phyloP scores from a whole-genome alignment of 2,888 invertebrate species.

The Brenthis daphne region DNA sequence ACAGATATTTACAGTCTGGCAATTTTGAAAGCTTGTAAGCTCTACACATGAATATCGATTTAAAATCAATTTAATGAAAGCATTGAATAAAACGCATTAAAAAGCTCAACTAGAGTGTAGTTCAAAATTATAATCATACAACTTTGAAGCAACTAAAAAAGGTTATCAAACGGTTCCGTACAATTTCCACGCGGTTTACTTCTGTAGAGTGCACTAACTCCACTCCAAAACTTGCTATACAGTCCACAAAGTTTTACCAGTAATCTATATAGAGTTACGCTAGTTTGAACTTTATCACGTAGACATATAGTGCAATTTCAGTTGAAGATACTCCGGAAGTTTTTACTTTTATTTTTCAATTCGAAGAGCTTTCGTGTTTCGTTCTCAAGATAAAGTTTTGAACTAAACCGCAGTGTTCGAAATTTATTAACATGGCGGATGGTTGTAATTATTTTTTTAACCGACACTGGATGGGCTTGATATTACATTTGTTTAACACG shows the following conservation, averaged over 20 bases:
- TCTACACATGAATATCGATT: too few species aligned
- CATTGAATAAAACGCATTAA: constrained; percentile 14
- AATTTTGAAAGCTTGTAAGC: too few species aligned
- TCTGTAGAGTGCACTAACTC: constrained; percentile 44
- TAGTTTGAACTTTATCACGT: constrained; percentile 17
- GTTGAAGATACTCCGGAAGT: constrained; percentile 1
- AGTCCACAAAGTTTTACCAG: constrained; percentile 29
- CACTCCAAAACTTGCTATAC: constrained; percentile 33
- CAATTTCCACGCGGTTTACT: constrained; percentile 43
- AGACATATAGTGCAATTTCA: constrained; percentile 23
- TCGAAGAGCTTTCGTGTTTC: constrained; percentile 31
- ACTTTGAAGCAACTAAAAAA: constrained; percentile 27
- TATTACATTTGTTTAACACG: too few species aligned
- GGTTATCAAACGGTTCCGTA: constrained; percentile 44
- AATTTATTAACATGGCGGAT: constrained; percentile 35
- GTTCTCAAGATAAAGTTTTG: constrained; percentile 39
- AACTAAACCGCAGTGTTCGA: constrained; percentile 35
- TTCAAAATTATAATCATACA: constrained; percentile 21
- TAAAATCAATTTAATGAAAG: constrained; percentile 10
- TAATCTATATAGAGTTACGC: constrained; percentile 21
- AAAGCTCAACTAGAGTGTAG: constrained; percentile 6
- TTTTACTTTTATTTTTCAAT: constrained; percentile 24
- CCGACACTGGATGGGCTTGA: too few species aligned
- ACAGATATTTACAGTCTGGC: too few species aligned
- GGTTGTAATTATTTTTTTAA: constrained; percentile 25